These are phyloP conservation scores for Stictocephala bisonia DNA, from an alignment of 2,888 invertebrate genomes.

Conservation along the genomic window DNA sequence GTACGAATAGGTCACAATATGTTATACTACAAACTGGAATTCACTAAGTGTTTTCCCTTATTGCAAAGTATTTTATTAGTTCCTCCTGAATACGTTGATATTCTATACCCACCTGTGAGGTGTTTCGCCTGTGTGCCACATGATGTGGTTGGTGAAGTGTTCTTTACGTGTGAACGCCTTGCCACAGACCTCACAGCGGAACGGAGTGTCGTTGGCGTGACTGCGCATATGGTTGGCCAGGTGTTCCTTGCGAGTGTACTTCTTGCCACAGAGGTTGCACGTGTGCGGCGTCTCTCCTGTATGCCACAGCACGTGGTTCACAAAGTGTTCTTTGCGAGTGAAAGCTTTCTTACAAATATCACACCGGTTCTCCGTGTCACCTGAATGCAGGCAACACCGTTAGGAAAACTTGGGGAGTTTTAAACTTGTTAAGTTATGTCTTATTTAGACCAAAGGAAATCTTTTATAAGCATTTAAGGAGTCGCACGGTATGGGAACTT, in stretches of 20 bases:
- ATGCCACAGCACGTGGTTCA: conserved; percentile 86
- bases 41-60: too few species aligned
- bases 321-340: conserved; percentile 86
- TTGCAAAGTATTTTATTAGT: too few species aligned
- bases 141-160: conserved; percentile 67
- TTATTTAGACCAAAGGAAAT: too few species aligned
- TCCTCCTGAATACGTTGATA: too few species aligned
- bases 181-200: conserved; percentile 62
- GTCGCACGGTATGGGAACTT: too few species aligned
- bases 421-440: too few species aligned
- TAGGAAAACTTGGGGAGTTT: too few species aligned
- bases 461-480: too few species aligned
- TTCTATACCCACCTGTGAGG: conserved; percentile 46
- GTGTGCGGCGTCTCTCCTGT: conserved; percentile 65
- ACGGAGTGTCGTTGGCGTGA: conserved; percentile 62
- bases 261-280: conserved; percentile 62
- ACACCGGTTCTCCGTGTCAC: conserved; percentile 70
- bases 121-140: conserved; percentile 67
- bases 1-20: too few species aligned
- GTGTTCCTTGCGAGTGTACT: conserved; percentile 63
- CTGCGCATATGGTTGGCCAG: conserved; percentile 62
- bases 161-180: conserved; percentile 90
- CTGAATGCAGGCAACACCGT: too few species aligned
- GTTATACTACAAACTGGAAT: too few species aligned
- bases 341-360: conserved; percentile 86